Base-by-base conservation (phyloP, 2,888 invertebrate species). In the Apoderus coryli region DNA sequence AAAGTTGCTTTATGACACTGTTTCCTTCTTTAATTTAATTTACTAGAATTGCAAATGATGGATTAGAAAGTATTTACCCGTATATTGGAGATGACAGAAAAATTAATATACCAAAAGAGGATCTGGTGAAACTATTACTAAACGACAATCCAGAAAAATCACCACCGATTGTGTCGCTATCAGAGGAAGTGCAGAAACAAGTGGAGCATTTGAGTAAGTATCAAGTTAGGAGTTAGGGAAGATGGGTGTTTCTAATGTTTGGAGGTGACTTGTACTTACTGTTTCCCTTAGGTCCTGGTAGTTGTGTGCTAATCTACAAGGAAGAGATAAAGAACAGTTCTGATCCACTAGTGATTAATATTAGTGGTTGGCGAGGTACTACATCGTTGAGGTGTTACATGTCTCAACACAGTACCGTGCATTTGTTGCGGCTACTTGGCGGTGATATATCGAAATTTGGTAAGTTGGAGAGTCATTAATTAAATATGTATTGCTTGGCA, bases 301-400 rank as follows among this genome's bases (percentile, higher is more conserved):
- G 85, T 56, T 81, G 85, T 48, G 66, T 85, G 16, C 57, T 88
- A 5, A 65, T 76, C 38, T 82, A 76, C 46, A 52, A 59, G 36
- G 64, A 65, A 38, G 53, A 60, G 33, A 48, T 50, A 26, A 47
- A 49, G 22, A 52, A 53, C 4, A 67, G 67, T 29, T 46, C 52
- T 16, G 57, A 52, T 1, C 46, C 51, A 3, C 61, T 74, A 27
- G 59, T 67, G 3, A 61, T 89, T 27, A 68, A 71, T 19, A 60
- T 88, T 35, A 86, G 85, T 27, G 93, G 92, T 0, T 95, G 95
- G 93, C 73, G 85, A 37, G 93, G 93, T 3, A 80, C 76, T 7
- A 72, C 74, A 36, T 85, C 89, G 0, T 61, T 92, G 11, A 66
- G 90, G 10, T 88, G 88, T 0, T 95, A 93, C 60, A 81, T 92